These are phyloP conservation scores for Babyrousa celebensis DNA, from an alignment of 2,797 vertebrate genomes.

Conservation along the genomic window DNA sequence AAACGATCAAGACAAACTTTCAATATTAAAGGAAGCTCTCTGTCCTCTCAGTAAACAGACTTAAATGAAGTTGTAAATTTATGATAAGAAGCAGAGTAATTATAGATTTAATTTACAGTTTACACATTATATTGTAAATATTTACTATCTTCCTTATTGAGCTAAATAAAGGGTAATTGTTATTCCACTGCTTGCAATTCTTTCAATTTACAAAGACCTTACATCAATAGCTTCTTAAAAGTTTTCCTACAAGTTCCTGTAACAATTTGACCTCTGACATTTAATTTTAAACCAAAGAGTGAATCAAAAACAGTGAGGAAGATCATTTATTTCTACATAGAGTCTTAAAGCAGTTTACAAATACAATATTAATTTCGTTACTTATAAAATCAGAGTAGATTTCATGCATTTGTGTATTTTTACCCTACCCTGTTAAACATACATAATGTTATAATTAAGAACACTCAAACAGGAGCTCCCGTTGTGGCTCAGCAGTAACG, in stretches of 20 bases:
- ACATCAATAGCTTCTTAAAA: neutral
- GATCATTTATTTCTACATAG: conserved; percentile 5
- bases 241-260: conserved; percentile 24
- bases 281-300: conserved; percentile 63
- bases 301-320: conserved; percentile 12
- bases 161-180: conserved; percentile 1
- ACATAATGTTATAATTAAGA: neutral
- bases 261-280: neutral
- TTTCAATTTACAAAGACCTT: conserved; percentile 11
- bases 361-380: conserved; percentile 34
- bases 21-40: conserved; percentile 45
- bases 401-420: neutral
- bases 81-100: conserved; percentile 50
- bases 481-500: too few species aligned
- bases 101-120: neutral
- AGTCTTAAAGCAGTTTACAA: conserved; percentile 27
- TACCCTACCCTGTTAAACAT: neutral
- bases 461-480: neutral
- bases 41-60: conserved; percentile 56
- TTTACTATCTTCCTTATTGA: conserved; percentile 33
- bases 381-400: neutral
- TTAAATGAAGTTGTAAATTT: neutral
- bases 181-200: neutral
- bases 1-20: neutral
- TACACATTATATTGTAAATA: neutral